These are phyloP conservation scores for Coreoperca whiteheadi DNA, from an alignment of 2,113 vertebrate genomes.

Conservation along the genomic window DNA sequence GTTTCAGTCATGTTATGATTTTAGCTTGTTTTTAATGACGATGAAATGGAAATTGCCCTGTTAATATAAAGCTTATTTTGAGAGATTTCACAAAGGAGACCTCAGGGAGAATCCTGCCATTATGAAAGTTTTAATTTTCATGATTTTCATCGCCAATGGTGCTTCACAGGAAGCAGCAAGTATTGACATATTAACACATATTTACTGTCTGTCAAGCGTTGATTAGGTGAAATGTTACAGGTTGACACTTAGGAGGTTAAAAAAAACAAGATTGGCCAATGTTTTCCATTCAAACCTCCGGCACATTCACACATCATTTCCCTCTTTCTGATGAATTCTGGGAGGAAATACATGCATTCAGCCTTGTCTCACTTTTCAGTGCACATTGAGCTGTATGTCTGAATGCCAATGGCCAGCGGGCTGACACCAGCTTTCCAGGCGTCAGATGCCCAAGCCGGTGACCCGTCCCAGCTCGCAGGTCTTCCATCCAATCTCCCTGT, in stretches of 20 bases:
- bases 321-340: conserved; percentile 36
- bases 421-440: conserved; percentile 60
- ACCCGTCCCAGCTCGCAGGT: conserved; percentile 71
- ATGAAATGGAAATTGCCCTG: neutral
- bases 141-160: neutral
- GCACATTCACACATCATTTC: neutral
- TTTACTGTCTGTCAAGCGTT: neutral
- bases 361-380: conserved; percentile 57
- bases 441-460: conserved; percentile 62
- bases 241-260: neutral
- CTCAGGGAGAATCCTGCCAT: neutral
- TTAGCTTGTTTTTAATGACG: neutral
- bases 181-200: neutral
- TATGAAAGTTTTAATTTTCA: neutral
- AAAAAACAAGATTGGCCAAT: neutral
- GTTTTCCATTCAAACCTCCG: conserved; percentile 15
- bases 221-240: neutral
- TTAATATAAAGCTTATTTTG: neutral
- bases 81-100: neutral
- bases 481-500: conserved; percentile 78
- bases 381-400: conserved; percentile 43
- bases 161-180: too few species aligned
- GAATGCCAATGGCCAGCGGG: conserved; percentile 62
- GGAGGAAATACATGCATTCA: conserved; percentile 45
- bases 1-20: neutral